Base-by-base conservation (phyloP, 2,113 vertebrate species). In the Numenius arquata region DNA sequence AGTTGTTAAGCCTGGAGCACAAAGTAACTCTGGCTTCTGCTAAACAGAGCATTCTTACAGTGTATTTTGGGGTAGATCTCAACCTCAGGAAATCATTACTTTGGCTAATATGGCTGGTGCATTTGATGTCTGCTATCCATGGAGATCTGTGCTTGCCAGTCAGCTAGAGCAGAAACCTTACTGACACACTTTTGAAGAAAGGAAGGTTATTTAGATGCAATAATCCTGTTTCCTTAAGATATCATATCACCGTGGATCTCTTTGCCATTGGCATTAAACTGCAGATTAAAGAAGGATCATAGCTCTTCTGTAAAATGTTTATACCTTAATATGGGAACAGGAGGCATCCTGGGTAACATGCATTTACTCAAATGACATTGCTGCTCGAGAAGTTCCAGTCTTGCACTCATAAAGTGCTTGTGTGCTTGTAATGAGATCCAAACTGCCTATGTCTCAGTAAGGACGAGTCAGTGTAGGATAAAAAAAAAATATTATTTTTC, bases 221-320 rank as follows among this genome's bases (percentile, higher is more conserved):
- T 71, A 71, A 77, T 77, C 38, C 25, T 18, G 27, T 81, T 93
- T 74, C 66, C 61, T 61, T 74, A 45, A 66, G 50, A 23, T 12
- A 17, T 12, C 2, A 0, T 56, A 48, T 38, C 20, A 17, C 26
- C 0, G 1, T 71, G 19, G 41, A 58, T 82, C 52, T 82, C 71
- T 70, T 22, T 71, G 50, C 50, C 43, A 41, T 26, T 88, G 50
- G 19, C 36, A 45, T 16, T 38, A 15, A 65, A 58, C 15, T 58
- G 22, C 40, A 66, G 66, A 52, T 38, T 73, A 23, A 78, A 66
- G 79, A 47, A 62, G 21, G 63, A 63, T 65, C 40, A n/a, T 18
- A 59, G 12, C 22, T 66, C 21, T 62, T 19, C 50, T 78, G 30
- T 53, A 47, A n/a, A 8, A 13, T n/a, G 12, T 50, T 76, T n/a